phyloP scores from a whole-genome alignment of 2,888 invertebrate genomes.

The Xiphydria camelus region DNA sequence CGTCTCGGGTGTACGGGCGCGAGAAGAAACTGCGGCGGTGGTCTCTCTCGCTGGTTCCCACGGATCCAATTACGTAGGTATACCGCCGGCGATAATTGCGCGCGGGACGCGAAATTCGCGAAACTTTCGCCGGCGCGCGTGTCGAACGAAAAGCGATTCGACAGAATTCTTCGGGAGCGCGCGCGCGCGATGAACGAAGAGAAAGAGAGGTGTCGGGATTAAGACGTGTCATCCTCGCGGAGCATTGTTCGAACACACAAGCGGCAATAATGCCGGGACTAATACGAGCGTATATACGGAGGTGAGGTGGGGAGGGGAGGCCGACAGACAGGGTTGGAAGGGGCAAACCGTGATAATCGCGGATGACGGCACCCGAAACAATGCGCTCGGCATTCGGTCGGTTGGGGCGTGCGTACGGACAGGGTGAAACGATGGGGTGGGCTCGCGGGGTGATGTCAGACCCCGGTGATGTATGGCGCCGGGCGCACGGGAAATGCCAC shows the following conservation, averaged over 20 bases:
- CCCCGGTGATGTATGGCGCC: slow-evolving; percentile 46
- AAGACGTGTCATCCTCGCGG: slow-evolving; percentile 20
- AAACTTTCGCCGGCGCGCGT: no score
- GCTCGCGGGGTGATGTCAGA: slow-evolving; percentile 44
- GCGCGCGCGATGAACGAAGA: slow-evolving; percentile 4
- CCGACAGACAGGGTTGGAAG: not conserved
- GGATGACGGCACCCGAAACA: slow-evolving; percentile 49
- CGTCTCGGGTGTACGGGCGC: no score
- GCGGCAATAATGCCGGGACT: slow-evolving; percentile 17
- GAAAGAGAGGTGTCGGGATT: slow-evolving; percentile 15
- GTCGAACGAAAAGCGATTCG: not conserved
- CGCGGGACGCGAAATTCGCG: no score
- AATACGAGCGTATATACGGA: slow-evolving; percentile 9
- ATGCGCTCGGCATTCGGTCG: slow-evolving; percentile 42
- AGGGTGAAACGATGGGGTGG: slow-evolving; percentile 11
- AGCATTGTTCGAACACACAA: slow-evolving; percentile 16
- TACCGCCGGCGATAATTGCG: no score
- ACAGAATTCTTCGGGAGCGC: not conserved
- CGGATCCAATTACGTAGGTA: no score
- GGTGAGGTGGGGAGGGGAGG: slow-evolving; percentile 1
- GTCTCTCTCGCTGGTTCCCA: no score
- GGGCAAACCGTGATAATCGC: slow-evolving; percentile 38
- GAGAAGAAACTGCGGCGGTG: no score
- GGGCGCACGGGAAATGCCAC: slow-evolving; percentile 47
- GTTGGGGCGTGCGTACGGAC: slow-evolving; percentile 30